phyloP scores from a whole-genome alignment of 2,888 invertebrate genomes.

The Lasioglossum zephyrum region DNA sequence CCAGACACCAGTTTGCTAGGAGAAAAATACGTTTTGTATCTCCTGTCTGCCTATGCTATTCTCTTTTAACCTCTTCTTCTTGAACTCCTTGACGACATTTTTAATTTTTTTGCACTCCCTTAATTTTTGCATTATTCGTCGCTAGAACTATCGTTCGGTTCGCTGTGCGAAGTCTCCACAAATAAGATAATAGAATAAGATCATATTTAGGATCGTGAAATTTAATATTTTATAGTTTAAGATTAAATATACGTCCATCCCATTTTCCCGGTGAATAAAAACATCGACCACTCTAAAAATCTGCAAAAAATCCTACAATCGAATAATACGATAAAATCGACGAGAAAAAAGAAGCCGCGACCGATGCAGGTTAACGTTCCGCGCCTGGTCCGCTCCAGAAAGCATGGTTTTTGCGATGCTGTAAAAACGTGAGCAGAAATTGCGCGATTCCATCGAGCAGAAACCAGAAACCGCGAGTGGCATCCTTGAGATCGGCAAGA shows the following conservation, averaged over 20 bases:
- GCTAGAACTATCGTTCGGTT: no score
- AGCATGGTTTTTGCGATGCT: neutral
- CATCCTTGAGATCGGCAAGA: neutral
- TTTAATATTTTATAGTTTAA: no score
- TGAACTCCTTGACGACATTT: no score
- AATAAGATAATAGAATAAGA: no score
- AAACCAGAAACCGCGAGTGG: neutral
- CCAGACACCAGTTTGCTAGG: neutral
- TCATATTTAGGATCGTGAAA: no score
- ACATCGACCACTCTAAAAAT: neutral
- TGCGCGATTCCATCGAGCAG: neutral
- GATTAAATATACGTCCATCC: neutral
- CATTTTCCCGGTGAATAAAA: neutral
- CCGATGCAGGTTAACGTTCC: neutral
- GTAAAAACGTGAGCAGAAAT: neutral
- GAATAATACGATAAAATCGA: neutral
- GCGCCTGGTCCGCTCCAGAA: neutral
- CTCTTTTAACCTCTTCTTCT: neutral
- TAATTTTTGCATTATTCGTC: no score
- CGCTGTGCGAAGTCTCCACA: no score
- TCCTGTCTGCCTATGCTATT: neutral
- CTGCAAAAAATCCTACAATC: neutral
- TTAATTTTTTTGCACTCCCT: no score
- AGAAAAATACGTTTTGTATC: neutral
- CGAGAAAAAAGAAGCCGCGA: neutral